Evolutionary conservation across 2,888 invertebrate genomes (phyloP).

Genomic region (Pachycephus smyrnensis): DNA sequence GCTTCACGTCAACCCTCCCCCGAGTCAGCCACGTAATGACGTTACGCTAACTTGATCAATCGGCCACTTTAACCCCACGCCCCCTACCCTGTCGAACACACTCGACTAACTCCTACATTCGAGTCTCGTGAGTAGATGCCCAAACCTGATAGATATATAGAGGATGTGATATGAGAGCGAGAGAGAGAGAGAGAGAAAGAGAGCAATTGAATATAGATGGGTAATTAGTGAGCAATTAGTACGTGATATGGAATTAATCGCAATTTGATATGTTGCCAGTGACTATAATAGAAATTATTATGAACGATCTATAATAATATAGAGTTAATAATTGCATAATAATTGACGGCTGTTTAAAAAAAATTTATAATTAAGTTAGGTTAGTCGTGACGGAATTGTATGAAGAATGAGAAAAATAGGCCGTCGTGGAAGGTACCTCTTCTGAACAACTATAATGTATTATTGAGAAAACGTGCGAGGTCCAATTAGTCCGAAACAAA

Average conservation of each 20-base stretch:
- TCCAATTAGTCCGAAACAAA: slow-evolving; percentile 36
- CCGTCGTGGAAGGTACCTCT: neutral
- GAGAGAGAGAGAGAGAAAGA: neutral
- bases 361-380: neutral
- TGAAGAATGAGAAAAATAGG: neutral
- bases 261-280: slow-evolving; percentile 47
- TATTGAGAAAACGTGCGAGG: neutral
- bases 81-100: slow-evolving; percentile 42
- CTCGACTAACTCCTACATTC: slow-evolving; percentile 41
- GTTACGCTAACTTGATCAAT: slow-evolving; percentile 63
- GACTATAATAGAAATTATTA: slow-evolving; percentile 7
- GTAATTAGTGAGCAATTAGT: neutral
- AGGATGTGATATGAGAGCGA: neutral
- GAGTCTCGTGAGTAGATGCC: slow-evolving; percentile 2
- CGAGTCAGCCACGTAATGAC: slow-evolving; percentile 50
- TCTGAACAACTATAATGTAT: neutral
- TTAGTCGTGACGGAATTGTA: neutral
- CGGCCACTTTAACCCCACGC: slow-evolving; percentile 26
- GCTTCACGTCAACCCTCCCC: slow-evolving; percentile 49
- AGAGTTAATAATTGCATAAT: neutral
- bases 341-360: neutral
- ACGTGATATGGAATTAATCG: slow-evolving; percentile 41
- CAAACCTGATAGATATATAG: neutral
- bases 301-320: neutral
- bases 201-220: neutral